phyloP scores from a whole-genome alignment of 1,140 invertebrate species.

The Cephus cinctus region DNA sequence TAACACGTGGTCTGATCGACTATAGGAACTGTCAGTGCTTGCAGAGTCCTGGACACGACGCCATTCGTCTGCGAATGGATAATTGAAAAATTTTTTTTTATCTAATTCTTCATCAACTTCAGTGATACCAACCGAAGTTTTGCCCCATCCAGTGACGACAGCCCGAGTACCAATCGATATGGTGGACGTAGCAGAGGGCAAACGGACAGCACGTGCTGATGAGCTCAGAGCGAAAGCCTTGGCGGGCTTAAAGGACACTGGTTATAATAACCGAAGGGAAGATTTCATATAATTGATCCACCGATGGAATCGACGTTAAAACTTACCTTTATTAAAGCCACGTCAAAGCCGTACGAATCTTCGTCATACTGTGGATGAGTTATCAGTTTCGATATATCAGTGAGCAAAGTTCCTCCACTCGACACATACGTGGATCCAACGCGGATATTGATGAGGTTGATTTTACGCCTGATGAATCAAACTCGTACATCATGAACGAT shows the following conservation, averaged over 20 bases:
- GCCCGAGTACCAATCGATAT: slow-evolving; percentile 4
- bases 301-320: background rate
- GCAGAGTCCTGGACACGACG: slow-evolving; percentile 4
- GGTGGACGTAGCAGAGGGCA: slow-evolving; percentile 18
- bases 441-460: slow-evolving; percentile 13
- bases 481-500: background rate
- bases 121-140: slow-evolving; percentile 48
- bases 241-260: slow-evolving; percentile 22
- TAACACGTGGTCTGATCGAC: slow-evolving; percentile 14
- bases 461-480: background rate
- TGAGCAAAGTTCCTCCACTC: slow-evolving; percentile 13
- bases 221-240: slow-evolving; percentile 17
- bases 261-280: background rate
- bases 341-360: slow-evolving; percentile 53
- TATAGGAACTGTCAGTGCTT: slow-evolving; percentile 3
- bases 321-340: slow-evolving; percentile 49
- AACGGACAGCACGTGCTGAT: slow-evolving; percentile 20
- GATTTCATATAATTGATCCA: no score
- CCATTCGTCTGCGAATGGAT: slow-evolving; percentile 7
- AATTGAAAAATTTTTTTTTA: no score
- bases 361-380: slow-evolving; percentile 42
- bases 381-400: slow-evolving; percentile 17
- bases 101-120: no score
- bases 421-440: slow-evolving; percentile 12
- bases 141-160: slow-evolving; percentile 63